phyloP scores from a whole-genome alignment of 2,888 invertebrate species.

The Cremastinae sp. region DNA sequence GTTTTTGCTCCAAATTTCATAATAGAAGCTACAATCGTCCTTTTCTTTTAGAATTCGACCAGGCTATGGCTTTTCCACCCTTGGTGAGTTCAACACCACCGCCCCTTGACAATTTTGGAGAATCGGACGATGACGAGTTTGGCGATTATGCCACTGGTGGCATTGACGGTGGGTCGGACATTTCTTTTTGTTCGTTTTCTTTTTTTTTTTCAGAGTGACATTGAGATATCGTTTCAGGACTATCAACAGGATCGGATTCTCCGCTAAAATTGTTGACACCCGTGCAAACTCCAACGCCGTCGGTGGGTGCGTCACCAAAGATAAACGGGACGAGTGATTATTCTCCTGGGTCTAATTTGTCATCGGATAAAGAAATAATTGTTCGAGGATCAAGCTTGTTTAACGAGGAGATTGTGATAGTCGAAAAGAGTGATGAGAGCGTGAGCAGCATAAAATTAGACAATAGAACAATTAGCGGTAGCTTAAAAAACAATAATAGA shows the following conservation, averaged over 20 bases:
- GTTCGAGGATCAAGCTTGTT: conserved; percentile 36
- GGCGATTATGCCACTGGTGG: conserved; percentile 78
- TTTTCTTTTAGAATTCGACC: conserved; percentile 13
- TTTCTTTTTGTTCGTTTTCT: background rate
- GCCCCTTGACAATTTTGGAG: conserved; percentile 83
- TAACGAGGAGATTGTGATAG: conserved; percentile 72
- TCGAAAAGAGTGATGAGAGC: conserved; percentile 72
- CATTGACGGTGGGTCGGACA: conserved; percentile 72
- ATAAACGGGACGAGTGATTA: conserved; percentile 70
- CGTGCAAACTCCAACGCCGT: conserved; percentile 71
- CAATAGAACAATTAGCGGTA: conserved; percentile 69
- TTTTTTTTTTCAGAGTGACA: background rate
- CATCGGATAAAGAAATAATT: conserved; percentile 29
- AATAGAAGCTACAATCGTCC: background rate
- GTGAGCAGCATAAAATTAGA: conserved; percentile 74
- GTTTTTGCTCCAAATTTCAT: background rate
- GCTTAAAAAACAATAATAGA: conserved; percentile 64
- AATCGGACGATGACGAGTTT: conserved; percentile 83
- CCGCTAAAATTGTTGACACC: conserved; percentile 74
- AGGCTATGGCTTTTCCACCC: conserved; percentile 84
- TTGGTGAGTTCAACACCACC: conserved; percentile 86
- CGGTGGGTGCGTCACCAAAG: conserved; percentile 71
- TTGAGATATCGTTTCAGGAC: conserved; percentile 64
- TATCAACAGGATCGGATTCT: conserved; percentile 77
- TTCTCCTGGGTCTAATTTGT: conserved; percentile 50